Percentiles rank a stretch among this genome's conserved stretches.
These are phyloP conservation scores for Aproaerema taeniolella DNA, from an alignment of 2,888 invertebrate genomes.

Conservation along the genomic window DNA sequence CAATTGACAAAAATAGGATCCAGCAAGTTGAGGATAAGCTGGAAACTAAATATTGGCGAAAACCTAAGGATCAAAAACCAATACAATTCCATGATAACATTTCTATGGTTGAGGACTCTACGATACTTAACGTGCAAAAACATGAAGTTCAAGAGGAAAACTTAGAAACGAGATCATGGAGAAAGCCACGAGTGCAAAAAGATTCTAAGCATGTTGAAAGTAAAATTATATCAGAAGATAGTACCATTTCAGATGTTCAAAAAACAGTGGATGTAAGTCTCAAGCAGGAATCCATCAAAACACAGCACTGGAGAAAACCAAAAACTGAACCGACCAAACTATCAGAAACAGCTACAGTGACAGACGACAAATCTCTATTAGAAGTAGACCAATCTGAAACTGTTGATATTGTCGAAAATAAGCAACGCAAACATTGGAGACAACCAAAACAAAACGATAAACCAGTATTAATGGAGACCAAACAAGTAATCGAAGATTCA, in stretches of 20 bases:
- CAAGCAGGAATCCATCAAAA: conserved; percentile 11
- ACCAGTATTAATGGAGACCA: conserved; percentile 2
- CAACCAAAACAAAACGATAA: conserved; percentile 18
- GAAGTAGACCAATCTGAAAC: conserved; percentile 26
- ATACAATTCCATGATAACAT: conserved; percentile 8
- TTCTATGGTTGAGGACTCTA: conserved; percentile 3
- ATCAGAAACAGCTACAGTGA: conserved; percentile 23
- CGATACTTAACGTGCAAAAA: conserved; percentile 4
- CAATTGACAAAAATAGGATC: conserved; percentile 17
- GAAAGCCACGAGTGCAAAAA: conserved; percentile 11
- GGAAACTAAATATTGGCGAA: conserved; percentile 20
- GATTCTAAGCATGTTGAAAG: conserved; percentile 2
- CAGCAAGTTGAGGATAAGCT: conserved; percentile 1
- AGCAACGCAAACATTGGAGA: conserved; percentile 22
- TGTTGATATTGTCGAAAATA: not conserved
- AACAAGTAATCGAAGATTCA: conserved; percentile 15
- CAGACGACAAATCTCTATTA: conserved; percentile 31
- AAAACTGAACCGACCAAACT: conserved; percentile 15
- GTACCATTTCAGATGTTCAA: conserved; percentile 7
- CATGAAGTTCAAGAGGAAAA: conserved; percentile 1
- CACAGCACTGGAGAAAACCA: conserved; percentile 21
- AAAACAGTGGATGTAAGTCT: not conserved
- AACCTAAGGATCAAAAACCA: conserved; percentile 6
- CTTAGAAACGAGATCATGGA: conserved; percentile 18
- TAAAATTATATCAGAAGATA: conserved; percentile 1